Evolutionary conservation across 2,888 invertebrate species (phyloP).

Genomic region (Sialis lutaria): DNA sequence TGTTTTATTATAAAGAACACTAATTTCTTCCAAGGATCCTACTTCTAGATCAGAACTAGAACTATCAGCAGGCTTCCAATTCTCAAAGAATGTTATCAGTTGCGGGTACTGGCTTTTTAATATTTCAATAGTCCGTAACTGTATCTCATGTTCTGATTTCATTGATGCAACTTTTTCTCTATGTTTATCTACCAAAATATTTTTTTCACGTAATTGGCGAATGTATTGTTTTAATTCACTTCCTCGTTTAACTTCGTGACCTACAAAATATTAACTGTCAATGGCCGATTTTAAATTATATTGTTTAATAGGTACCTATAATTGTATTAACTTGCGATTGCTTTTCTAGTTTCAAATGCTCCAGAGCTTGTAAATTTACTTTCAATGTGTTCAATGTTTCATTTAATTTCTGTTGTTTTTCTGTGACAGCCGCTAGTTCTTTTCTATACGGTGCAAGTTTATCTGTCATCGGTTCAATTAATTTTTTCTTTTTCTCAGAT

Average conservation of each 20-base stretch:
- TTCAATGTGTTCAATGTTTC: neutral
- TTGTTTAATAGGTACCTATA: conserved; percentile 1
- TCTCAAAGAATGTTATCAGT: neutral
- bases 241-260: conserved; percentile 54
- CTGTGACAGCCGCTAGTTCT: conserved; percentile 2
- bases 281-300: neutral
- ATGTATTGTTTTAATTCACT: conserved; percentile 78
- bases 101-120: neutral
- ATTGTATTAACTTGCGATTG: conserved; percentile 2
- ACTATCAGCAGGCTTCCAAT: neutral
- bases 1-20: neutral
- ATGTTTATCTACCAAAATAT: conserved; percentile 65
- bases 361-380: neutral
- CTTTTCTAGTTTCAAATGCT: neutral
- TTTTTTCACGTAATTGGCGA: conserved; percentile 60
- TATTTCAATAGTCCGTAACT: conserved; percentile 2
- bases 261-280: conserved; percentile 18
- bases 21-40: neutral
- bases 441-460: conserved; percentile 14
- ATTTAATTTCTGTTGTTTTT: neutral
- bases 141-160: conserved; percentile 3
- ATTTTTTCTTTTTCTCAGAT: conserved; percentile 17
- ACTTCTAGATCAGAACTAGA: no score
- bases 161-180: conserved; percentile 21
- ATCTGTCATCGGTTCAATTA: conserved; percentile 15